phyloP scores from a whole-genome alignment of 2,797 vertebrate genomes.

The Dryobates pubescens region DNA sequence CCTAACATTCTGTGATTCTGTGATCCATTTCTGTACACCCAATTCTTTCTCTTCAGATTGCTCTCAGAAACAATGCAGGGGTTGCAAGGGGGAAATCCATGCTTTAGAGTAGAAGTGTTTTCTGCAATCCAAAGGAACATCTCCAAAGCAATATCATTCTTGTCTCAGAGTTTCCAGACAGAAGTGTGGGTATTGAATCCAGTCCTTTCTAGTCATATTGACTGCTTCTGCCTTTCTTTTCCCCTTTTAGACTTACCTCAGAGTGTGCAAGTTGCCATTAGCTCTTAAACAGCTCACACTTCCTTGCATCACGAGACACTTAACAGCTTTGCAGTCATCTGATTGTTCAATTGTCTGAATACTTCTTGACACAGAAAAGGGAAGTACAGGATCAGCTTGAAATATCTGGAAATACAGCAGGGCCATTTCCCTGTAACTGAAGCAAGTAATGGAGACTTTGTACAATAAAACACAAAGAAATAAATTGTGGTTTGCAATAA shows the following conservation, averaged over 20 bases:
- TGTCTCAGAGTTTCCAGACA: neutral
- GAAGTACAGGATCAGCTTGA: neutral
- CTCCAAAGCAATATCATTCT: neutral
- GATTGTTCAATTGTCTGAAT: conserved; percentile 64
- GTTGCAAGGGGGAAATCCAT: neutral
- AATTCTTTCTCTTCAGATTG: neutral
- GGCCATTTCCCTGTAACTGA: conserved; percentile 17
- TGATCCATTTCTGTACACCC: neutral
- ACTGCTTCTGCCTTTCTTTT: neutral
- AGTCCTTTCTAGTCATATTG: conserved; percentile 12
- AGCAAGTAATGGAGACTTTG: conserved; percentile 59
- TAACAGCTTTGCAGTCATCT: conserved; percentile 60
- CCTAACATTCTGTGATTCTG: too few relatives aligned
- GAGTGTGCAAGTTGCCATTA: conserved; percentile 34
- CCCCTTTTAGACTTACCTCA: conserved; percentile 7
- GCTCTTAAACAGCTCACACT: conserved; percentile 39
- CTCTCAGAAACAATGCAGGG: neutral
- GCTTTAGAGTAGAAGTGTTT: neutral
- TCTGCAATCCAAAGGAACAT: neutral
- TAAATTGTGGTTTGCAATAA: conserved; percentile 28
- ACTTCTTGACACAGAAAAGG: conserved; percentile 12
- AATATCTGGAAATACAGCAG: conserved; percentile 26
- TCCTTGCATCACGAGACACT: conserved; percentile 30
- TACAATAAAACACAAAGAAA: conserved; percentile 35
- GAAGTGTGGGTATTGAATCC: neutral